Base-by-base conservation (phyloP, 2,797 vertebrate genomes). In the Sandelia bainsii region DNA sequence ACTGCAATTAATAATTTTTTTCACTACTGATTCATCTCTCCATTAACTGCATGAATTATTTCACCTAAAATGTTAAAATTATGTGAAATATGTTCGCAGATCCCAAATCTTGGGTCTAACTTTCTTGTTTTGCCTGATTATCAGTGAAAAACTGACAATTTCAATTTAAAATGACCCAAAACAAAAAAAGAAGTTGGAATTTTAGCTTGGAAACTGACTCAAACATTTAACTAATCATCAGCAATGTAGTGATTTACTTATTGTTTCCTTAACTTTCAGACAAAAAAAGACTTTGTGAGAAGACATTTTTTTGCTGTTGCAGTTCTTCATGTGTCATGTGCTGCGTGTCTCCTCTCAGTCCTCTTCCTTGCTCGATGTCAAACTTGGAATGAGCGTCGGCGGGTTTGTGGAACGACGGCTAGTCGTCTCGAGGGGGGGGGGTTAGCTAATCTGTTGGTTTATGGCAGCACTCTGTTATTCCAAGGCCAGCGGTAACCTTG, bases 371-470 rank as follows among this genome's bases (percentile, higher is more conserved):
- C 14, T 52, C 17, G 80, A 75, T 87, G 85, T 80, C 86, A 75
- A 22, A 54, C 75, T 60, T 69, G 82, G 87, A 86, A 77, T 75
- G 81, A 81, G 75, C 6, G 60, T 72, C 6, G 60, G 25, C 45
- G 75, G 69, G 69, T 65, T 77, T 62, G 59, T 73, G 77, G 75
- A 75, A 42, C 69, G 58, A 69, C 40, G 81, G 62, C 56, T 48
- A 12, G 72, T 57, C 32, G 63, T 79, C 81, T 87, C 25, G 25
- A 20, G 48, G 73, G 69, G 48, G 5, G 27, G 27, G 27, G 86
- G 89, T 84, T 85, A 91, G 80, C 73, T 88, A 89, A 89, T 93
- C 90, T 93, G 86, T 93, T 94, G 86, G 92, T 95, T 91, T 92
- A 87, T 84, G 90, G 89, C 82, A 69, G 86, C 84, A 82, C 87